Base-by-base conservation (phyloP, 2,888 invertebrate genomes). In the Euplexia lucipara region DNA sequence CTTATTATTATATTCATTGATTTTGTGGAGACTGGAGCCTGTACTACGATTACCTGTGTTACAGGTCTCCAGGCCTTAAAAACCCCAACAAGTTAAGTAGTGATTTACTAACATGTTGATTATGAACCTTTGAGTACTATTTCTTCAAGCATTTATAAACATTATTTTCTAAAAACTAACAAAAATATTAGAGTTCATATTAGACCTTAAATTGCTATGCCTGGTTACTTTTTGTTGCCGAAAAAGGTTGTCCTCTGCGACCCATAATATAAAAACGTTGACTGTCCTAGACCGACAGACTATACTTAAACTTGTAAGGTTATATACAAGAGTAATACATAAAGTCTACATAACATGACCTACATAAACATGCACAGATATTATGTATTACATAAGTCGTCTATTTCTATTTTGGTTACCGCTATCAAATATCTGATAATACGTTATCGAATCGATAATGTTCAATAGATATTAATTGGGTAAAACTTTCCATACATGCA, bases 341-440 rank as follows among this genome's bases (percentile, higher is more conserved):
- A 30, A 20, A 35, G 10, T 22, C 22, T 10, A 32, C 32, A 16
- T 22, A 34, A 45, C 18, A 32, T 73, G 78, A 74, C 68, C 78
- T 57, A 74, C 20, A 44, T 64, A 58, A 3, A 49, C 16, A 37
- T 32, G 53, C 14, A 16, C 18, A 58, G 32, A 41, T 57, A 75
- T n/a, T 22, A 48, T 61, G 42, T 37, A 65, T 79, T 74, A 75
- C 81, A 64, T 78, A 81, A 78, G 44, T 30, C 62, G 16, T 44
- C 18, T 47, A 45, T 54, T 35, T 52, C 18, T 63, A 58, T 58
- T 58, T 64, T 12, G 20, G 71, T 57, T 51, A 44, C 32, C 35
- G 37, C 14, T 53, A 64, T 75, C 53, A 30, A 47, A 16, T 73
- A 67, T 8, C 45, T 26, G 5, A 26, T 26, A 26, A 30, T 42